Evolutionary conservation across 2,888 invertebrate species (phyloP).

Genomic region (Calliopum simillimum): DNA sequence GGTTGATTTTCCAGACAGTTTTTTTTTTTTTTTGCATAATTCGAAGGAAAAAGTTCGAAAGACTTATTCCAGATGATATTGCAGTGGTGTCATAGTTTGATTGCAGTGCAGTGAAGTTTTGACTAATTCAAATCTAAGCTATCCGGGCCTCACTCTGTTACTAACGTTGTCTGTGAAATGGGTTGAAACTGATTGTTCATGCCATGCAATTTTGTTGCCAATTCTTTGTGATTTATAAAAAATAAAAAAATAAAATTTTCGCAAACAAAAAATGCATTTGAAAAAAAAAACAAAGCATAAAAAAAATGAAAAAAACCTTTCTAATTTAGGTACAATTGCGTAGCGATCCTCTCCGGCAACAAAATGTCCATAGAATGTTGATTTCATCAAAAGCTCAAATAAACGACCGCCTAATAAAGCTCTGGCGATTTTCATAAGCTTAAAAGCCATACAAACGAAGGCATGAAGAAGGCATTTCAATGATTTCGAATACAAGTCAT

Average conservation of each 20-base stretch:
- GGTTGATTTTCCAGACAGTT: no score
- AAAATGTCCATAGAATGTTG: slow-evolving; percentile 98
- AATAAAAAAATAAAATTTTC: slow-evolving; percentile 21
- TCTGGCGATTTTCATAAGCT: slow-evolving; percentile 88
- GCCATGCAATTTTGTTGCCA: slow-evolving; percentile 8
- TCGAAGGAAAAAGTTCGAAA: no score
- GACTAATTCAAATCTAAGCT: no score
- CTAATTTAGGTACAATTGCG: slow-evolving; percentile 85
- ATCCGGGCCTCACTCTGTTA: no score
- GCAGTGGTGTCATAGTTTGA: no score
- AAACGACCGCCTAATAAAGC: slow-evolving; percentile 82
- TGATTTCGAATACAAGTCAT: slow-evolving; percentile 18
- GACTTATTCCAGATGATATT: no score
- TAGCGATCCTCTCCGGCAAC: slow-evolving; percentile 96
- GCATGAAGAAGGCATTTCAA: slow-evolving; percentile 24
- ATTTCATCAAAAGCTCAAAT: slow-evolving; percentile 88
- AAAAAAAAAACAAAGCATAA: slow-evolving; percentile 30
- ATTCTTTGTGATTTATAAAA: slow-evolving; percentile 2
- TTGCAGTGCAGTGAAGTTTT: no score
- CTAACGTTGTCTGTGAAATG: no score
- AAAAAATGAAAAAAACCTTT: slow-evolving; percentile 70
- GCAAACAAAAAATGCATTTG: slow-evolving; percentile 18
- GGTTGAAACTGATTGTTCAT: background rate
- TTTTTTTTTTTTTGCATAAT: no score
- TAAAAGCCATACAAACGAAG: slow-evolving; percentile 49